phyloP scores from a whole-genome alignment of 2,888 invertebrate genomes.

The Pogonocherus hispidulus region DNA sequence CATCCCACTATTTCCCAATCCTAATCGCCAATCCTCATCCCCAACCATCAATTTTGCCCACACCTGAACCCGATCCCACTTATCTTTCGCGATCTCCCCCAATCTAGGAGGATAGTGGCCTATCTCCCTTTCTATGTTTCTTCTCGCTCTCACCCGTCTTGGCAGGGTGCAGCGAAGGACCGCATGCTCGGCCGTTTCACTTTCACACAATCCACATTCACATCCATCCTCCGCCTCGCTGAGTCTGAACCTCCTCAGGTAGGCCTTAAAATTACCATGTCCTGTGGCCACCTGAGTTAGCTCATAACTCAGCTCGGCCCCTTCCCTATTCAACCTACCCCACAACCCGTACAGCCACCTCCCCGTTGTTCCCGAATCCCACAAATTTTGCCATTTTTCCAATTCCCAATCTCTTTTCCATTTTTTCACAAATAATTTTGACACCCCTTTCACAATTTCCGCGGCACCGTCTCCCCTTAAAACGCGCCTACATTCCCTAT shows the following conservation, averaged over 20 bases:
- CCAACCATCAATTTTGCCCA: neutral
- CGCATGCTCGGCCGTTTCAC: neutral
- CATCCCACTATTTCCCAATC: no score
- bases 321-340: neutral
- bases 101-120: neutral
- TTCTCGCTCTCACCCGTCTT: neutral
- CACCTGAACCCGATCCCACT: neutral
- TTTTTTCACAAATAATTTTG: no score
- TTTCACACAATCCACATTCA: neutral
- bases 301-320: neutral
- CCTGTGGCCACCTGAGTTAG: conserved; percentile 12
- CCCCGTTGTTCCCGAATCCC: neutral
- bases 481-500: no score
- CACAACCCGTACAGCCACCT: neutral
- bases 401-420: conserved; percentile 2
- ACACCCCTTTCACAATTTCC: no score
- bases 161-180: neutral
- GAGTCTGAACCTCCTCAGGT: conserved; percentile 7
- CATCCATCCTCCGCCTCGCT: conserved; percentile 9
- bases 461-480: no score
- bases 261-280: conserved; percentile 15
- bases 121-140: neutral
- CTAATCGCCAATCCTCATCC: neutral
- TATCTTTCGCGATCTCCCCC: neutral
- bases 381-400: neutral